Evolutionary conservation across 1,140 invertebrate species (phyloP), one percentile per base, ranked within the genome.

Genomic region (Saccostrea cuccullata): DNA sequence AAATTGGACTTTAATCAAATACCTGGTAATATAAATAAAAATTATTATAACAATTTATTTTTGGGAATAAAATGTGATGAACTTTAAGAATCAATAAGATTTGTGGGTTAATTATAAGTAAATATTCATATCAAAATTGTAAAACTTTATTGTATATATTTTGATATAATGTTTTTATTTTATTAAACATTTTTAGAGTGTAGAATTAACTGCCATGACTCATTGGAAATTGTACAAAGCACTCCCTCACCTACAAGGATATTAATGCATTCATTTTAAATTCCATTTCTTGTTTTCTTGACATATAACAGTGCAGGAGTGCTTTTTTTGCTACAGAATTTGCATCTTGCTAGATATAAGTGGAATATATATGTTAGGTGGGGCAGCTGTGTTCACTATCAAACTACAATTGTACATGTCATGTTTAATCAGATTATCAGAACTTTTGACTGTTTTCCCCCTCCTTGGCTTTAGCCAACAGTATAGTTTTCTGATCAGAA

Each of bases 261-360:
- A n/a, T n/a, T n/a, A 64, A 64, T 64, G 58, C 17, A 64, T 64
- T 64, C n/a, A n/a, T 64, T 64, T 64, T 64, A 64, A 64, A 64
- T 20, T 64, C n/a, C 58, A 64, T 20, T 64, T 64, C 15, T 64
- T 17, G 17, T 17, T 64, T 64, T 64, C 58, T 64, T 64, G 58
- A 64, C 58, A 64, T 20, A n/a, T 20, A 64, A 64, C 15, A 64
- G 15, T 64, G 58, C 9, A 47, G 9, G 47, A 47, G 9, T 64
- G 15, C 17, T 64, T 17, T 36, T 36, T 20, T 20, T 64, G 58
- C 58, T n/a, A 20, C 58, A 64, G 58, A 64, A 20, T 17, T 64
- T 64, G 58, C 58, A 64, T 64, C 58, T n/a, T 20, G 58, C 17
- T 20, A 64, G 58, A 64, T 64, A 17, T 9, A 47, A 47, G 47